Evolutionary conservation across 2,888 invertebrate species (phyloP).

Genomic region (Torymus tubicola): DNA sequence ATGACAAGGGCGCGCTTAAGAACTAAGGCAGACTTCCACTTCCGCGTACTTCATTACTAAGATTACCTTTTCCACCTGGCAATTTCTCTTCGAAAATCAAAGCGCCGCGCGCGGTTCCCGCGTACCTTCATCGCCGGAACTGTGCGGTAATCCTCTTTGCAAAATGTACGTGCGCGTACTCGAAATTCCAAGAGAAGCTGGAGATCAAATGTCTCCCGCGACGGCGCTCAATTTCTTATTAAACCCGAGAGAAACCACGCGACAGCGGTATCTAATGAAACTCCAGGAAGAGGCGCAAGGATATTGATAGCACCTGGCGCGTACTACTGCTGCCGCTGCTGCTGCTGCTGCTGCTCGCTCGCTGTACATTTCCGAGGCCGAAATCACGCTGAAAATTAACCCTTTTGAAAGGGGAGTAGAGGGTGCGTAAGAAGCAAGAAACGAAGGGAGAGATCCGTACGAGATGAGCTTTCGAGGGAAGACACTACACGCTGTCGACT

Average conservation of each 20-base stretch:
- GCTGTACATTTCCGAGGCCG: constrained; percentile 10
- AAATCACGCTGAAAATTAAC: constrained; percentile 33
- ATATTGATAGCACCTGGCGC: constrained; percentile 47
- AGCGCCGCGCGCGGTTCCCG: not conserved
- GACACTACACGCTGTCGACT: not conserved
- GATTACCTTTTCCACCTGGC: no score
- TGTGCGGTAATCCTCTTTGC: not conserved
- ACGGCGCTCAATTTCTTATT: constrained; percentile 53
- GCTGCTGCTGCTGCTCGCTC: not conserved
- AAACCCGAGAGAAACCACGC: constrained; percentile 27
- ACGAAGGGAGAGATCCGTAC: no score
- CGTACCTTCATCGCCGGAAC: constrained; percentile 10
- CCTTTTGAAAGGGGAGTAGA: not conserved
- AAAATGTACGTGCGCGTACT: not conserved
- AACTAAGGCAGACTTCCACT: no score
- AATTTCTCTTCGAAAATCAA: constrained; percentile 9
- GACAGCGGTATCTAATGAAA: constrained; percentile 42
- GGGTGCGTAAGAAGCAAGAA: no score
- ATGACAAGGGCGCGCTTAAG: no score
- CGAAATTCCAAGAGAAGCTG: constrained; percentile 4
- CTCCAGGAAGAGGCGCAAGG: constrained; percentile 15
- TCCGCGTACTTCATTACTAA: no score
- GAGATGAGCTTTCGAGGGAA: no score
- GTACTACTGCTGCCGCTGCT: no score
- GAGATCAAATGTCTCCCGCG: constrained; percentile 50